Conservation (phyloP, 2,113 vertebrate species). For the Entomyzon cyanotis region DNA sequence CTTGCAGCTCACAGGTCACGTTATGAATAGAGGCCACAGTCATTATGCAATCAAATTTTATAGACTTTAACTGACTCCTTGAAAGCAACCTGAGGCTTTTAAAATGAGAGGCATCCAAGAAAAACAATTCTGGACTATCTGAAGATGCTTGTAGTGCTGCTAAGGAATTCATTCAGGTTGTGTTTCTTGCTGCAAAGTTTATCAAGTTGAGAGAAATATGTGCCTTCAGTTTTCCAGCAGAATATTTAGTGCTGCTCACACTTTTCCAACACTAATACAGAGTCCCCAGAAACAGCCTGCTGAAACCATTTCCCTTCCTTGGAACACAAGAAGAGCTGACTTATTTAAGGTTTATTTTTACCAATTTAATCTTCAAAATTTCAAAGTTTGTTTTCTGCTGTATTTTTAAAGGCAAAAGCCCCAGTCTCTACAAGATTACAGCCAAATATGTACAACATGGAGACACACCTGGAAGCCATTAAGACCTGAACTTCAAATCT, state of each 20-base stretch:
- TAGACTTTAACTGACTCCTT: conserved; percentile 57
- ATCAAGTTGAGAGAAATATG: conserved; percentile 19
- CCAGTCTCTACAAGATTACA: conserved; percentile 50
- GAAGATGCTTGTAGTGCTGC: conserved; percentile 53
- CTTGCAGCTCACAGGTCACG: not conserved
- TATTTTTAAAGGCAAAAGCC: conserved; percentile 72
- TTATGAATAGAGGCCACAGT: conserved; percentile 51
- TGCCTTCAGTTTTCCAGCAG: conserved; percentile 49
- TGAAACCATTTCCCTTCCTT: conserved; percentile 41
- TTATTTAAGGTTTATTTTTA: conserved; percentile 68
- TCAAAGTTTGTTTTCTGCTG: conserved; percentile 63
- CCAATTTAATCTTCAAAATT: conserved; percentile 61
- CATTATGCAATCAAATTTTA: conserved; percentile 65
- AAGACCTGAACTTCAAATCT: conserved; percentile 64
- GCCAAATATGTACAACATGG: conserved; percentile 51
- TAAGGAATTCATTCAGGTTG: conserved; percentile 39
- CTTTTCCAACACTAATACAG: conserved; percentile 58
- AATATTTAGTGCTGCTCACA: conserved; percentile 42
- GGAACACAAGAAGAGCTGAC: conserved; percentile 16
- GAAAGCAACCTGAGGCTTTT: conserved; percentile 65
- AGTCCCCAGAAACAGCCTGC: conserved; percentile 12
- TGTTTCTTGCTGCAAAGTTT: conserved; percentile 42
- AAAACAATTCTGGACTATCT: conserved; percentile 57
- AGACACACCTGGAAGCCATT: conserved; percentile 77
- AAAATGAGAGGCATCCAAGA: conserved; percentile 68